These are phyloP conservation scores for Diadegma fenestrale DNA, from an alignment of 2,888 invertebrate species.

Conservation along the genomic window DNA sequence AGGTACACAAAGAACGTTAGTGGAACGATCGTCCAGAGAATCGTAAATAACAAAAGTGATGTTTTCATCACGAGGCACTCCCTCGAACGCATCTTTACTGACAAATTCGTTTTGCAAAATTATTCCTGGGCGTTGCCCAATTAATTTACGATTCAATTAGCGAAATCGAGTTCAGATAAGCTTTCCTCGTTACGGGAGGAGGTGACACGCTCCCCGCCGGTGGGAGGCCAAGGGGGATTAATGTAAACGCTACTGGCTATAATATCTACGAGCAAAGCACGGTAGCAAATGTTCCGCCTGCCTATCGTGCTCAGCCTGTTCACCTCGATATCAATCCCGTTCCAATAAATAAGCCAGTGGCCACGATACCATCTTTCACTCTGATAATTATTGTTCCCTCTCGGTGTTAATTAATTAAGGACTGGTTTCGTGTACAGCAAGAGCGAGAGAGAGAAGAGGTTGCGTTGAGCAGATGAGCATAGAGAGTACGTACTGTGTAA, in stretches of 20 bases:
- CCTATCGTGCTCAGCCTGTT: constrained; percentile 37
- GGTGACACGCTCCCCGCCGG: constrained; percentile 45
- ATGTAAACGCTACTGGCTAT: constrained; percentile 50
- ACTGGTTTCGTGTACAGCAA: constrained; percentile 59
- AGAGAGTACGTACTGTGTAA: constrained; percentile 50
- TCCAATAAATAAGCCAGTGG: constrained; percentile 80
- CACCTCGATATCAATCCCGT: constrained; percentile 70
- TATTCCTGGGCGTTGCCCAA: constrained; percentile 65
- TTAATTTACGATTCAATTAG: constrained; percentile 83
- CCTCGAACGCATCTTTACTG: constrained; percentile 39
- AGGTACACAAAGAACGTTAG: not conserved
- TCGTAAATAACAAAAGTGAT: constrained; percentile 13
- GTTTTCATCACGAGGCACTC: constrained; percentile 25
- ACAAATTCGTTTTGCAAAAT: constrained; percentile 48
- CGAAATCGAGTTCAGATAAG: constrained; percentile 70
- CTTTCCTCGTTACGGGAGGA: constrained; percentile 59
- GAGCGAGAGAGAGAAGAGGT: constrained; percentile 22
- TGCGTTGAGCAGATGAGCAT: constrained; percentile 65
- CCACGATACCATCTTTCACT: constrained; percentile 83
- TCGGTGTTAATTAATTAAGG: constrained; percentile 83
- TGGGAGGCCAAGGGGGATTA: constrained; percentile 47
- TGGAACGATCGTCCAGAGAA: not conserved
- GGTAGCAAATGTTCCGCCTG: constrained; percentile 33
- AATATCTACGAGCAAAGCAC: constrained; percentile 43
- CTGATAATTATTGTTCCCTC: constrained; percentile 83